Percentiles rank a stretch among this genome's conserved stretches.
These are phyloP conservation scores for Hycleus cichorii DNA, from an alignment of 1,140 invertebrate genomes.

Conservation along the genomic window DNA sequence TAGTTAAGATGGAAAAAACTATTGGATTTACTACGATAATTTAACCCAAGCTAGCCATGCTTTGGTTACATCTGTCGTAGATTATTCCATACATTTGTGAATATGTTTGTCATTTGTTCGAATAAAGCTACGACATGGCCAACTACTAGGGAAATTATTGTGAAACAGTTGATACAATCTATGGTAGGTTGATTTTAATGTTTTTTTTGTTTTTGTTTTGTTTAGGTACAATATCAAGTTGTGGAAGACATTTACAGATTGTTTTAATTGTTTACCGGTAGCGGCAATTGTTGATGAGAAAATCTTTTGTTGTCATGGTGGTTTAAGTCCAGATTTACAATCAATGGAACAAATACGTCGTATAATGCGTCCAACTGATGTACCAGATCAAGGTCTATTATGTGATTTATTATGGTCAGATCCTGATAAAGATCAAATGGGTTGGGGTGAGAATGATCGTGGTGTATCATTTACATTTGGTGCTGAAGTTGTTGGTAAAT, in stretches of 20 bases:
- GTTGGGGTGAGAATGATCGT: slow-evolving; percentile 83
- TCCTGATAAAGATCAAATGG: slow-evolving; percentile 80
- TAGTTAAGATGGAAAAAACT: too few relatives aligned
- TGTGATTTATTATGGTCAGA: slow-evolving; percentile 89
- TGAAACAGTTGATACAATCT: too few relatives aligned
- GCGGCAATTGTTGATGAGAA: slow-evolving; percentile 82
- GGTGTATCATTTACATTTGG: slow-evolving; percentile 84
- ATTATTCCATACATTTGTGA: too few relatives aligned
- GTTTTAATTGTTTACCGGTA: slow-evolving; percentile 84
- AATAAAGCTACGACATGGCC: too few relatives aligned
- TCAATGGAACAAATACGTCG: slow-evolving; percentile 91
- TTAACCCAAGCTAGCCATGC: too few relatives aligned
- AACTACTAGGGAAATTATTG: too few relatives aligned
- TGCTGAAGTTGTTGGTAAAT: slow-evolving; percentile 76
- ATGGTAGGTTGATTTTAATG: too few relatives aligned
- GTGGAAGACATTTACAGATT: slow-evolving; percentile 84
- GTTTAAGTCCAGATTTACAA: slow-evolving; percentile 77
- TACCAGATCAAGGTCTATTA: slow-evolving; percentile 72
- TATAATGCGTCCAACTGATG: slow-evolving; percentile 88
- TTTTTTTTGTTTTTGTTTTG: too few relatives aligned
- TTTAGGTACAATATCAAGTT: slow-evolving; percentile 65
- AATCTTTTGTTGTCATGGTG: slow-evolving; percentile 83
- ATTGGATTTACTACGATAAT: too few relatives aligned
- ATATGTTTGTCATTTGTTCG: too few relatives aligned
- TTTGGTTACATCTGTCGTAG: too few relatives aligned